phyloP scores from a whole-genome alignment of 2,113 vertebrate genomes.

The Arothron firmamentum region DNA sequence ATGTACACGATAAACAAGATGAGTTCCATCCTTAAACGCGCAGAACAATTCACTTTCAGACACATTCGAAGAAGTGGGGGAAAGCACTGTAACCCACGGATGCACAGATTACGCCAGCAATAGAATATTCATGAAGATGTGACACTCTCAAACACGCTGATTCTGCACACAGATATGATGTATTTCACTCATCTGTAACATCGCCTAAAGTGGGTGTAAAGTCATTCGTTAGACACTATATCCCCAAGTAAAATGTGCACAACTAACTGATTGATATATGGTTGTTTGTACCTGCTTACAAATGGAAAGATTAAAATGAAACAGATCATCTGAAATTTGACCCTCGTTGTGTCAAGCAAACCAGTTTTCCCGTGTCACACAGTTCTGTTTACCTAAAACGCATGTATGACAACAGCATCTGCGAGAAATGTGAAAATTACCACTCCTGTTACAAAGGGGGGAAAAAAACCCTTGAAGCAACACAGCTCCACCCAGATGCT shows the following conservation, averaged over 20 bases:
- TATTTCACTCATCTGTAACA: slow-evolving; percentile 2
- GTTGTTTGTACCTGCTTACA: too few relatives aligned
- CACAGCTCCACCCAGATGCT: slow-evolving; percentile 51
- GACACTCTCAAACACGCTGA: slow-evolving; percentile 31
- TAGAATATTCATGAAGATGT: slow-evolving; percentile 62
- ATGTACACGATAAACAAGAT: slow-evolving; percentile 44
- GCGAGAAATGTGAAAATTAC: slow-evolving; percentile 9
- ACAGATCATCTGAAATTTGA: background rate
- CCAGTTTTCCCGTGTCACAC: slow-evolving; percentile 5
- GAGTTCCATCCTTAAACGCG: slow-evolving; percentile 30
- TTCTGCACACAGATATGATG: slow-evolving; percentile 32
- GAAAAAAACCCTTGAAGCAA: slow-evolving; percentile 20
- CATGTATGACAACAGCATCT: slow-evolving; percentile 16
- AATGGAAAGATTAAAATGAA: too few relatives aligned
- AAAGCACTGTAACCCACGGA: slow-evolving; percentile 29
- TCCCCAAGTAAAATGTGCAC: too few relatives aligned
- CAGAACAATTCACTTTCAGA: slow-evolving; percentile 50
- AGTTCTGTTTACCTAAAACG: slow-evolving; percentile 5
- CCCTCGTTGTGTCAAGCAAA: slow-evolving; percentile 10
- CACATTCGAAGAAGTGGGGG: slow-evolving; percentile 38
- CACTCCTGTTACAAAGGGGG: background rate
- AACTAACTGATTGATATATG: too few relatives aligned
- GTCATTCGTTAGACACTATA: too few relatives aligned
- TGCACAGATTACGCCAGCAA: slow-evolving; percentile 57
- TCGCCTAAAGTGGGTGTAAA: too few relatives aligned